Evolutionary conservation across 2,797 vertebrate genomes (phyloP).

Genomic region (Girardinus metallicus): DNA sequence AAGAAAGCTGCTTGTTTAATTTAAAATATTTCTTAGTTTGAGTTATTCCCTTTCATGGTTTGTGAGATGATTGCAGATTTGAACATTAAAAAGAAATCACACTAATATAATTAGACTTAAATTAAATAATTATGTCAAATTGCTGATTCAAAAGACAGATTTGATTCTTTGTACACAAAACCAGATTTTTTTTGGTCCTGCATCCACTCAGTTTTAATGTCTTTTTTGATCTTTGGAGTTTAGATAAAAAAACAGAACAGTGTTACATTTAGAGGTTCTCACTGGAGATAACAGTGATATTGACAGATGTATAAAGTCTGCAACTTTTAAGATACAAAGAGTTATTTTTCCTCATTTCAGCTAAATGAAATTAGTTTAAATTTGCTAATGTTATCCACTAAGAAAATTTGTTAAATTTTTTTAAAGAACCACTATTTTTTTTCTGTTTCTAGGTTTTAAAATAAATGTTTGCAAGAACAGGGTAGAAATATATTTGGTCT

Average conservation of each 20-base stretch:
- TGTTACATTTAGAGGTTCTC: neutral
- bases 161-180: neutral
- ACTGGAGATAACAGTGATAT: neutral
- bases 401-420: neutral
- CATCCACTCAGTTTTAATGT: neutral
- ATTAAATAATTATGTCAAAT: slow-evolving; percentile 2
- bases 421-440: neutral
- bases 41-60: neutral
- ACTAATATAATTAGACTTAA: neutral
- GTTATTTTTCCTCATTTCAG: neutral
- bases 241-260: neutral
- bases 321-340: neutral
- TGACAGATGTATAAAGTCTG: neutral
- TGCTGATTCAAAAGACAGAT: neutral
- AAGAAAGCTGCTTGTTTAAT: neutral
- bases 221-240: neutral
- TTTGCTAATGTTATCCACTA: neutral
- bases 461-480: neutral
- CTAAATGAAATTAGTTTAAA: neutral
- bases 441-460: neutral
- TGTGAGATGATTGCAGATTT: neutral
- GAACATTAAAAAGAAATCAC: neutral
- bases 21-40: neutral
- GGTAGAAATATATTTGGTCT: neutral
- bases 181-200: neutral